Conservation (phyloP, 2,888 invertebrate genomes). For the Hypomecis punctinalis region DNA sequence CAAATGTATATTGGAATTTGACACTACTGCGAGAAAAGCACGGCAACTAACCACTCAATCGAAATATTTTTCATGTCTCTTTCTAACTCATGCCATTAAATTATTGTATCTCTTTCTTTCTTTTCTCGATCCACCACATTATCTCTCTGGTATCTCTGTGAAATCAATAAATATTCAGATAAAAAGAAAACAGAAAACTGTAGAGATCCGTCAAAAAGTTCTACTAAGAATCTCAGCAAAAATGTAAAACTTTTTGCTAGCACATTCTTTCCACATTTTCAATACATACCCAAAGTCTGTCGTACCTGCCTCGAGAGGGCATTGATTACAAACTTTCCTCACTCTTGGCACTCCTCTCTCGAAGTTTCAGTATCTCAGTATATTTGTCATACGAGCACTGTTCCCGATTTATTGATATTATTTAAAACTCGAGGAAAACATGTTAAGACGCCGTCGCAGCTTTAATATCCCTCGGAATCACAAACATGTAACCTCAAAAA, state of each 20-base stretch:
- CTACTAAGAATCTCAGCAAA: conserved; percentile 29
- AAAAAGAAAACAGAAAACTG: conserved; percentile 11
- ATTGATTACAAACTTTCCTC: conserved; percentile 49
- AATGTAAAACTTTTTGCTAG: conserved; percentile 38
- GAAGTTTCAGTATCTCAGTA: conserved; percentile 46
- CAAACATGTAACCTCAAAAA: conserved; percentile 19
- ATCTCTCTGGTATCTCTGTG: neutral
- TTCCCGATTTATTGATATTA: conserved; percentile 47
- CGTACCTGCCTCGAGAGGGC: conserved; percentile 43
- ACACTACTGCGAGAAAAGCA: too few relatives aligned
- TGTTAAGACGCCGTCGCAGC: conserved; percentile 36
- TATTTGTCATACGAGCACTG: conserved; percentile 46
- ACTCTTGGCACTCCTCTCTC: conserved; percentile 45
- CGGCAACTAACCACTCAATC: too few relatives aligned
- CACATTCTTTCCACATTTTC: conserved; percentile 38
- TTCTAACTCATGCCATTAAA: too few relatives aligned
- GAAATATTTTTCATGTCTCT: too few relatives aligned
- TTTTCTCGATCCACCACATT: too few relatives aligned
- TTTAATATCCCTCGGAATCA: conserved; percentile 24
- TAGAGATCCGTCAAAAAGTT: conserved; percentile 16
- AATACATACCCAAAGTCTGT: conserved; percentile 30
- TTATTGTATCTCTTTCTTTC: too few relatives aligned
- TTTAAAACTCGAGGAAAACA: conserved; percentile 45
- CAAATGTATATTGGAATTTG: too few relatives aligned
- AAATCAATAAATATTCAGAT: neutral